Percentiles rank a stretch among this genome's conserved stretches.
Conservation (phyloP, 2,113 vertebrate genomes). For the Cephalopterus ornatus region DNA sequence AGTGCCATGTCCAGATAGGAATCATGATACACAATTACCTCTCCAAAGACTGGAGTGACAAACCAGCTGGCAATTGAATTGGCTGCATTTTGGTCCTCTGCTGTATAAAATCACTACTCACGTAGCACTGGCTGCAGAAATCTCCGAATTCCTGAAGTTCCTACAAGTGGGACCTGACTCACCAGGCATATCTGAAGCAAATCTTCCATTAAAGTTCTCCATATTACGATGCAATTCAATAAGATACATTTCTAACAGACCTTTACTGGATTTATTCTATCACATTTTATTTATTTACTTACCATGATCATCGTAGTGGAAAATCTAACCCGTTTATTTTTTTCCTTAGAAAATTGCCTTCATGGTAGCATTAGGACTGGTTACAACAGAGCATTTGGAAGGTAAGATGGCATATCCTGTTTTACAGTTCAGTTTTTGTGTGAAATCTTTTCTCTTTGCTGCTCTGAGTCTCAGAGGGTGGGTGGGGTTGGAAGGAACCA, state of each 20-base stretch:
- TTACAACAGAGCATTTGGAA: constrained; percentile 95
- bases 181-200: neutral
- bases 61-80: neutral
- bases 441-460: neutral
- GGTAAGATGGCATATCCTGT: constrained; percentile 75
- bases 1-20: neutral
- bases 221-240: neutral
- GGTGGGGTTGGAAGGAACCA: neutral
- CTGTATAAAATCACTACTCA: neutral
- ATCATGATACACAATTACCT: neutral
- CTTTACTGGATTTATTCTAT: neutral
- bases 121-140: neutral
- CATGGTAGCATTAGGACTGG: constrained; percentile 95
- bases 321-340: constrained; percentile 24
- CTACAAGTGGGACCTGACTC: neutral
- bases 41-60: neutral
- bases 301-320: neutral
- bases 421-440: neutral
- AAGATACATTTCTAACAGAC: neutral
- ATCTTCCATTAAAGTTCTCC: neutral
- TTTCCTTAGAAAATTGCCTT: constrained; percentile 93
- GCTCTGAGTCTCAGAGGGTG: neutral
- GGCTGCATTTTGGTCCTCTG: neutral
- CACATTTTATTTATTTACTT: neutral
- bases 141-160: neutral